Conservation (phyloP, 2,888 invertebrate species). For the Sclerodermus sp. region DNA sequence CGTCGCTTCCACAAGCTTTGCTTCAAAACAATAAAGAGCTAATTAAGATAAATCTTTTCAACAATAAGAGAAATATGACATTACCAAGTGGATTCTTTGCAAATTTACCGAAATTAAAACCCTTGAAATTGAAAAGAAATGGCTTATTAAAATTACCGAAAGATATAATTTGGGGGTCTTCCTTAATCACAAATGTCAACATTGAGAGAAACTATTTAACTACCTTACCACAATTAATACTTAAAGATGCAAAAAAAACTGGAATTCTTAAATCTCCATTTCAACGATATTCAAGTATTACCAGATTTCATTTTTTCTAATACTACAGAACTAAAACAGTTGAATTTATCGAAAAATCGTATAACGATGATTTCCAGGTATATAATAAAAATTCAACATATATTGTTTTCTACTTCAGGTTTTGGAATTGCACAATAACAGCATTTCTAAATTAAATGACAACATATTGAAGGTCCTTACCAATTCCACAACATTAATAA, state of each 20-base stretch:
- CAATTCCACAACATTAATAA: constrained; percentile 57
- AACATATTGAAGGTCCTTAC: constrained; percentile 56
- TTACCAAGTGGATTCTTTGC: constrained; percentile 66
- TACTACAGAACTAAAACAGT: constrained; percentile 61
- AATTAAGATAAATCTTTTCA: constrained; percentile 51
- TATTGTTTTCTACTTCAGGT: too few relatives aligned
- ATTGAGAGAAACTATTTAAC: constrained; percentile 61
- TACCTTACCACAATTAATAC: constrained; percentile 64
- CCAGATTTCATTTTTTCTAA: constrained; percentile 65
- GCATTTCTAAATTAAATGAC: constrained; percentile 59
- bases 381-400: background rate
- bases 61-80: constrained; percentile 58
- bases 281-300: constrained; percentile 66
- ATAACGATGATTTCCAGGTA: too few relatives aligned
- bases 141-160: constrained; percentile 64
- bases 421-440: constrained; percentile 64
- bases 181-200: constrained; percentile 63
- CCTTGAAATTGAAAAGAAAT: constrained; percentile 63
- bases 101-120: constrained; percentile 62
- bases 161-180: constrained; percentile 66
- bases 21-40: constrained; percentile 64
- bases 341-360: constrained; percentile 59
- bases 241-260: constrained; percentile 68
- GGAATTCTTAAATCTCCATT: constrained; percentile 65
- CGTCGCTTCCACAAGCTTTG: constrained; percentile 64